Base-by-base conservation (phyloP, 2,888 invertebrate species). In the Lucinisca nassula region DNA sequence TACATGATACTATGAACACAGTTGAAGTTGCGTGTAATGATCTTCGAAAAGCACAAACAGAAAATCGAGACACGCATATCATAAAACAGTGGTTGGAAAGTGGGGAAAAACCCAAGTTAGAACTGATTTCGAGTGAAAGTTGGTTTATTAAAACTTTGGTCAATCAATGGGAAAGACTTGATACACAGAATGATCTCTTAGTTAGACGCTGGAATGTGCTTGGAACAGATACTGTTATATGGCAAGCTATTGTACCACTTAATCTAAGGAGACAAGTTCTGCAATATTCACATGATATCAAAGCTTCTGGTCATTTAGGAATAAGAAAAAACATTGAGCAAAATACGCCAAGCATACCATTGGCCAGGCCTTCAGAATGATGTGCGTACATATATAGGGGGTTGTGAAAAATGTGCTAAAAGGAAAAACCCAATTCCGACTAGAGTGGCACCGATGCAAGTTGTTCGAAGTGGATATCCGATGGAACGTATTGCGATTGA, bases 331-430 rank as follows among this genome's bases (percentile, higher is more conserved):
- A 74, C 74, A 40, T 6, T 74, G 24, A 74, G 27, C 14, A 37
- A 40, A 24, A 35, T 74, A 10, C 14, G 74, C 10, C 38, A 37
- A 74, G 35, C 12, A 17, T 74, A 27, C n/a, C 38, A 35, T 35
- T 74, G 74, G 74, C 70, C 70, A 70, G 70, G 70, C 3, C 37
- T 70, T 32, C 70, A 70, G 70, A 70, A 37, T 70, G 70, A 70
- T 70, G 70, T 70, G 14, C 70, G 32, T 27, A 4, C 70, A 21
- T 70, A 70, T 30, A 37, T 70, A 70, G 37, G 37, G 32, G 70
- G 70, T 17, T 70, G 70, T 37, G 70, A 70, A 21, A 37, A 35
- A 17, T 70, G 70, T 30, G 32, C 70, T 21, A 70, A 37, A 70
- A 32, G 55, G 55, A 55, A 55, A 55, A 55, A 55, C n/a, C 55